Conservation (phyloP, 2,888 invertebrate genomes). For the Ormyrus labotus region DNA sequence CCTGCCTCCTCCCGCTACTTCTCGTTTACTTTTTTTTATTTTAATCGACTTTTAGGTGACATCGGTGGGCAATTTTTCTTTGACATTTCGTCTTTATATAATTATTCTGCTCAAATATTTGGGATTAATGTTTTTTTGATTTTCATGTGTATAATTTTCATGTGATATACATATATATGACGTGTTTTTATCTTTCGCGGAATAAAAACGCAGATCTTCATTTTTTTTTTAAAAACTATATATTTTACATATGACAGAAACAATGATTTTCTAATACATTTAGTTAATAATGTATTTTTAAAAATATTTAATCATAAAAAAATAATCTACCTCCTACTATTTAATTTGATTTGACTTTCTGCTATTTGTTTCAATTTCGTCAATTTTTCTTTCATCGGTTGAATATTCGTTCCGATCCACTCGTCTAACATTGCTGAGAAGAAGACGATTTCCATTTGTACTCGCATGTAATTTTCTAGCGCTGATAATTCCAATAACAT, state of each 20-base stretch:
- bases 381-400: constrained; percentile 77
- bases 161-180: too few relatives aligned
- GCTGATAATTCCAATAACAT: constrained; percentile 77
- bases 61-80: too few relatives aligned
- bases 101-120: too few relatives aligned
- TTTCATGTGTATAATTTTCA: too few relatives aligned
- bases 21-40: background rate
- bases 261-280: too few relatives aligned
- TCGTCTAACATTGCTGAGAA: constrained; percentile 80
- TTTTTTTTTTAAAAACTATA: constrained; percentile 40
- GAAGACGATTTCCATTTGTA: constrained; percentile 77
- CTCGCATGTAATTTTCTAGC: constrained; percentile 77
- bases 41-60: background rate
- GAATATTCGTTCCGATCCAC: constrained; percentile 79
- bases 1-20: background rate
- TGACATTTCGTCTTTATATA: too few relatives aligned
- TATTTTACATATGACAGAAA: constrained; percentile 17
- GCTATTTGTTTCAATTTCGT: constrained; percentile 77
- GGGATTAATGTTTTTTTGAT: too few relatives aligned
- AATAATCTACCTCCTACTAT: constrained; percentile 62
- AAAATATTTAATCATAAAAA: background rate
- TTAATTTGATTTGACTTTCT: constrained; percentile 77
- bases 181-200: background rate
- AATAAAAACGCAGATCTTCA: constrained; percentile 21
- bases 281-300: background rate